Evolutionary conservation across 2,113 vertebrate species (phyloP).

Genomic region (Oenanthe oenanthe): DNA sequence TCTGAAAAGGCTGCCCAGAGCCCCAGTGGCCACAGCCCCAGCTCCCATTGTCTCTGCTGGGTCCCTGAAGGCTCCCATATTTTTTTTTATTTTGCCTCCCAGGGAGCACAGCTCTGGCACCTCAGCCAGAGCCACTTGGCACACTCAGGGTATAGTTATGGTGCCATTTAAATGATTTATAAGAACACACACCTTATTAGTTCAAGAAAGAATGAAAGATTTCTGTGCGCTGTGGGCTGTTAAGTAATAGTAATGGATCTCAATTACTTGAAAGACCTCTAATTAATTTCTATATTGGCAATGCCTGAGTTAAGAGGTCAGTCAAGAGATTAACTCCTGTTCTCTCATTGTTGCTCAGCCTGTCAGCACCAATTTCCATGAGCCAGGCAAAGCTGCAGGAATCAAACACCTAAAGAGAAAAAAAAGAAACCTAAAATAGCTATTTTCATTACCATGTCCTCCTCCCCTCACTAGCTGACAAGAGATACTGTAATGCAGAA

Average conservation of each 20-base stretch:
- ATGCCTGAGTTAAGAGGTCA: slow-evolving; percentile 3
- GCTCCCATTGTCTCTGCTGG: fast-evolving
- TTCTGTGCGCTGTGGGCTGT: neutral
- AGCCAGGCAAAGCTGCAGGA: neutral
- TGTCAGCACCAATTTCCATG: neutral
- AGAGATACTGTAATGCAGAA: neutral
- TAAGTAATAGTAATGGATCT: slow-evolving; percentile 54
- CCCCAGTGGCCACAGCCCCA: too few species aligned
- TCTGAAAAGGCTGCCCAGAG: neutral
- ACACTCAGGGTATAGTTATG: fast-evolving
- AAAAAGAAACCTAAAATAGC: neutral
- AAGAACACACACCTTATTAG: slow-evolving; percentile 2
- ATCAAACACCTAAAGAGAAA: neutral
- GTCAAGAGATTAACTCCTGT: slow-evolving; percentile 15
- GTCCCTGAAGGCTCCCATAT: neutral
- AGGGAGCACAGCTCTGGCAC: neutral
- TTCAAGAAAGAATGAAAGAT: slow-evolving; percentile 21
- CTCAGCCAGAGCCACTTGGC: neutral
- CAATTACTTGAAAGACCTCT: slow-evolving; percentile 45
- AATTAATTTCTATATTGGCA: slow-evolving; percentile 58
- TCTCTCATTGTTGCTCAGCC: neutral
- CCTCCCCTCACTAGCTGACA: neutral
- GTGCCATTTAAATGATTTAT: slow-evolving; percentile 13
- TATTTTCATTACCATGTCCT: neutral
- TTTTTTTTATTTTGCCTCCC: neutral